Evolutionary conservation across 2,888 invertebrate genomes (phyloP).

Genomic region (Campoplex nolae): DNA sequence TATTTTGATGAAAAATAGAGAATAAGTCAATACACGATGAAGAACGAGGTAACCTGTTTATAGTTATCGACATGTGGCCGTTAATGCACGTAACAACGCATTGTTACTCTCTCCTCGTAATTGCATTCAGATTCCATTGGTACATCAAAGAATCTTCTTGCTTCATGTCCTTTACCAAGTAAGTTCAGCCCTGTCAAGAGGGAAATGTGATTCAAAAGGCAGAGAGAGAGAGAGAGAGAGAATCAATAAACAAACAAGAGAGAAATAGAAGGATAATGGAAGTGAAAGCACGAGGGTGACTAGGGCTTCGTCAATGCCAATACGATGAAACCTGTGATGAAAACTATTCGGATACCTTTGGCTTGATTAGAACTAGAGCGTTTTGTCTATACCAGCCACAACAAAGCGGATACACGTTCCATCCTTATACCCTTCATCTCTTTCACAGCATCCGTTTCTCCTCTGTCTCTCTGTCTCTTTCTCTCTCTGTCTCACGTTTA

Average conservation of each 20-base stretch:
- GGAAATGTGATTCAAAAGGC: background rate
- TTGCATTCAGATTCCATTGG: conserved; percentile 68
- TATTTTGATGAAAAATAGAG: background rate
- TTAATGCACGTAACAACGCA: conserved; percentile 64
- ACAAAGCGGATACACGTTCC: conserved; percentile 24
- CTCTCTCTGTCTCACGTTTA: background rate
- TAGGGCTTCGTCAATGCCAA: conserved; percentile 24
- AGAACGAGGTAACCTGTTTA: background rate
- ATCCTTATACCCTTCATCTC: background rate
- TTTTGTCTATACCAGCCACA: conserved; percentile 33
- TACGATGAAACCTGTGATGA: conserved; percentile 50
- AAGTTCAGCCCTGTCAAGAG: background rate
- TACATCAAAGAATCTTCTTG: conserved; percentile 36
- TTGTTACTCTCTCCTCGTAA: conserved; percentile 70
- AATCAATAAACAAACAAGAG: background rate
- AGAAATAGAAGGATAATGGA: background rate
- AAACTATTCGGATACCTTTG: conserved; percentile 59
- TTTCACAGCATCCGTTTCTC: background rate
- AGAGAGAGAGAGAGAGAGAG: conserved; percentile 21
- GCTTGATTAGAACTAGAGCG: conserved; percentile 47
- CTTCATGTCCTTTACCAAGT: conserved; percentile 23
- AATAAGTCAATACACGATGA: background rate
- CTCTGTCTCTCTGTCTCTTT: background rate
- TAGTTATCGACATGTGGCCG: conserved; percentile 31
- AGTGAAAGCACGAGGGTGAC: conserved; percentile 37